phyloP scores from a whole-genome alignment of 2,797 vertebrate genomes.

The Macroramphosus scolopax region DNA sequence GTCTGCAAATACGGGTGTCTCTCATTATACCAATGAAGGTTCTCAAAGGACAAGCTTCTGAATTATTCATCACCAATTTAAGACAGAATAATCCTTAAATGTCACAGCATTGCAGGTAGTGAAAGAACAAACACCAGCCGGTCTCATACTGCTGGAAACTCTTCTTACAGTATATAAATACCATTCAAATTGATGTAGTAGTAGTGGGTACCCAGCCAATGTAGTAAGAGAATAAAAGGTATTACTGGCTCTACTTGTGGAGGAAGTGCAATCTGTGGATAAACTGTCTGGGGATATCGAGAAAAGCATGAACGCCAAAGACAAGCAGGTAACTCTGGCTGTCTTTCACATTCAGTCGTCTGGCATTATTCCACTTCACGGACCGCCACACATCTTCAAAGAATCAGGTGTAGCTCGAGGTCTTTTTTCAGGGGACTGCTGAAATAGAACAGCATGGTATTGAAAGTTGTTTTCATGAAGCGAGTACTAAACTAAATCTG shows the following conservation, averaged over 20 bases:
- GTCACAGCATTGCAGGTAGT: constrained; percentile 1
- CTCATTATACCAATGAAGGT: constrained; percentile 22
- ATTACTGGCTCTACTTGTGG: constrained; percentile 45
- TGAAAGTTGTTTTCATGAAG: constrained; percentile 18
- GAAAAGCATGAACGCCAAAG: constrained; percentile 1
- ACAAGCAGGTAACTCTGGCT: constrained; percentile 9
- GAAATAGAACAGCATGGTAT: constrained; percentile 5
- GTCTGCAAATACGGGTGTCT: constrained; percentile 19
- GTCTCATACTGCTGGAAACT: constrained; percentile 25
- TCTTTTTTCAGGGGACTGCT: background rate
- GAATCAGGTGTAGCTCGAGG: constrained; percentile 8
- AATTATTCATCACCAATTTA: constrained; percentile 47
- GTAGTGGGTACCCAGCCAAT: constrained; percentile 23
- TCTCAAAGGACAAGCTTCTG: constrained; percentile 4
- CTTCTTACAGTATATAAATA: constrained; percentile 40
- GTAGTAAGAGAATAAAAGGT: constrained; percentile 40
- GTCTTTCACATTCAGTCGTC: constrained; percentile 9
- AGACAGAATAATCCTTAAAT: constrained; percentile 7
- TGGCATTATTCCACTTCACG: constrained; percentile 12
- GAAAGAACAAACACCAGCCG: background rate
- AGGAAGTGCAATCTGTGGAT: constrained; percentile 52
- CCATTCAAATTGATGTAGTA: constrained; percentile 16
- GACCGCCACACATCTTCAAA: constrained; percentile 8
- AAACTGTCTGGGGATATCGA: constrained; percentile 42
- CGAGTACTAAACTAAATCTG: constrained; percentile 16